phyloP scores from a whole-genome alignment of 2,797 vertebrate genomes.

The Lacerta viridis region DNA sequence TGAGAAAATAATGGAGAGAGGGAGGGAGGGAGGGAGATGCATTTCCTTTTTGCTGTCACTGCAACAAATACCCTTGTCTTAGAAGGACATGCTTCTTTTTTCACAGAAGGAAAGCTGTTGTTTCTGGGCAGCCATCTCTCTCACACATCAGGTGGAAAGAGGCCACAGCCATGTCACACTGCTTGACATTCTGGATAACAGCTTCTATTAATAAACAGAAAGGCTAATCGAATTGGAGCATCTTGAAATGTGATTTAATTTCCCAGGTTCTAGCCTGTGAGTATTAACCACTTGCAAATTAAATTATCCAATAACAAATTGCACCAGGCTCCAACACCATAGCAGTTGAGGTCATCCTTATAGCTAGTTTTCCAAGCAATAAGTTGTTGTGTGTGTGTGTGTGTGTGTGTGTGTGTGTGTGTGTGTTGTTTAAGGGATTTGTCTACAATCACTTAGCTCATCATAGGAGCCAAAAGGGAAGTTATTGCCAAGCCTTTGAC shows the following conservation, averaged over 20 bases:
- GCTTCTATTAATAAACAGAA: slow-evolving; percentile 67
- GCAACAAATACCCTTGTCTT: neutral
- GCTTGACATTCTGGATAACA: slow-evolving; percentile 53
- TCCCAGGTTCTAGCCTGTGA: slow-evolving; percentile 51
- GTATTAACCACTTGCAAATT: slow-evolving; percentile 70
- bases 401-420: too few relatives aligned
- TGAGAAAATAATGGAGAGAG: neutral
- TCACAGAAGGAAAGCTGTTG: slow-evolving; percentile 29
- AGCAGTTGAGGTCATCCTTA: slow-evolving; percentile 57
- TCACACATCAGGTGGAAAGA: slow-evolving; percentile 49
- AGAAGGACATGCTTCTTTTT: slow-evolving; percentile 30
- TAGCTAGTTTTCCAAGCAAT: slow-evolving; percentile 53
- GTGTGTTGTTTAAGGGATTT: slow-evolving; percentile 61
- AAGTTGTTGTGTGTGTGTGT: neutral
- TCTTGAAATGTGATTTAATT: slow-evolving; percentile 75
- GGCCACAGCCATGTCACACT: slow-evolving; percentile 23
- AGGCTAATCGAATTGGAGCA: slow-evolving; percentile 71
- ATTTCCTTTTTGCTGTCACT: neutral
- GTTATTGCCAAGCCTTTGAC: slow-evolving; percentile 44
- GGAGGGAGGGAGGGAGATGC: neutral
- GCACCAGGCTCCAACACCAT: slow-evolving; percentile 44
- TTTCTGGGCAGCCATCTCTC: slow-evolving; percentile 23
- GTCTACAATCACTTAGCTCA: slow-evolving; percentile 64
- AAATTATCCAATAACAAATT: slow-evolving; percentile 71
- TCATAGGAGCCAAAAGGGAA: slow-evolving; percentile 57